phyloP scores from a whole-genome alignment of 2,888 invertebrate genomes.

The Leucania comma region DNA sequence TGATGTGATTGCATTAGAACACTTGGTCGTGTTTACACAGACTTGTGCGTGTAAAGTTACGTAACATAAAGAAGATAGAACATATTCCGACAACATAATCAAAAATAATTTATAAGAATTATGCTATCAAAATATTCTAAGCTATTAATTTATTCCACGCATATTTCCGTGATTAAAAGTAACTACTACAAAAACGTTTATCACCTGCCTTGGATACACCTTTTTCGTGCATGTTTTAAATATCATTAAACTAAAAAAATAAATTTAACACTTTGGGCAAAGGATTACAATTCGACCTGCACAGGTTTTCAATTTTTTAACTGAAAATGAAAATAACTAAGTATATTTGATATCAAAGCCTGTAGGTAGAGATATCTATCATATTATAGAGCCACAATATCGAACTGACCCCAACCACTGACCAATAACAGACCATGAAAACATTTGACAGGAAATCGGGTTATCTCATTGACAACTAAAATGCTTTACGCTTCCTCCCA shows the following conservation, averaged over 20 bases:
- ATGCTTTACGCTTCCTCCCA: slow-evolving; percentile 76
- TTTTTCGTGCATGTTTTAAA: not conserved
- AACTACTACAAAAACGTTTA: not conserved
- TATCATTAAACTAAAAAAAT: not conserved
- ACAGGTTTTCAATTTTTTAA: not conserved
- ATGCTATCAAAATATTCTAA: not conserved
- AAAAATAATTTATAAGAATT: not conserved
- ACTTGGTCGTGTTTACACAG: slow-evolving; percentile 47
- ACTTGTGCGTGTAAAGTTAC: slow-evolving; percentile 31
- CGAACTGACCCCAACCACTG: slow-evolving; percentile 24
- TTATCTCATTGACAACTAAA: slow-evolving; percentile 82
- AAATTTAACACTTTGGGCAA: not conserved
- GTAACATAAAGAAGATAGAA: slow-evolving; percentile 9
- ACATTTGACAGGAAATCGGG: slow-evolving; percentile 82
- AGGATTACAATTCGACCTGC: not conserved
- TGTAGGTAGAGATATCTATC: not conserved
- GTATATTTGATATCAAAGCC: not conserved
- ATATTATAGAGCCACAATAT: slow-evolving; percentile 14
- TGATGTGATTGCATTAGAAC: slow-evolving; percentile 66
- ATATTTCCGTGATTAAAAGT: slow-evolving; percentile 6
- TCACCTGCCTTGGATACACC: slow-evolving; percentile 16
- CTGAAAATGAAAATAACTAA: not conserved
- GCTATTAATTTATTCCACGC: slow-evolving; percentile 8
- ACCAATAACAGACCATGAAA: slow-evolving; percentile 62
- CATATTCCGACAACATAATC: not conserved